Base-by-base conservation (phyloP, 35 echinoderm and acorn worm species). In the Heliocidaris erythrogramma region DNA sequence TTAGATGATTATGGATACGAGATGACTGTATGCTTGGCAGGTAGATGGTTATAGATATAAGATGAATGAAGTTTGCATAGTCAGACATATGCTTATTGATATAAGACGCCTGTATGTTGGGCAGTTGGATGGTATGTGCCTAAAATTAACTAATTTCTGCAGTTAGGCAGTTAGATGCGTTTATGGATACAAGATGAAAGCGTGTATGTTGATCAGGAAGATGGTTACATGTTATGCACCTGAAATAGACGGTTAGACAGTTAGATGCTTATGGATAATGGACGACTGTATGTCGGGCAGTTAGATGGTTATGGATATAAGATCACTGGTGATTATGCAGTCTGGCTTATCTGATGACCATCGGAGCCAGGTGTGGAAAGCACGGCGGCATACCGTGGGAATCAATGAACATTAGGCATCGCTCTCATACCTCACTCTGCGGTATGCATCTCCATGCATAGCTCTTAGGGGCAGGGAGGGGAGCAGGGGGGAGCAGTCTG, bases 351-450 rank as follows among this genome's bases (percentile, higher is more conserved):
- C 87, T 31, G 47, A 89, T 47, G 87, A 32, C 87, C 87, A 89
- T 89, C 87, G 29, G 29, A 47, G 87, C 87, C 31, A 89, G 87
- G 87, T 89, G 87, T 89, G 24, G 87, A 89, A 89, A 89, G 87
- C 87, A 89, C 14, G 87, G 12, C 47, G 87, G 87, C 87, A 89
- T 89, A 48, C 87, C 87, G 47, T 89, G 87, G 30, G 87, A 89
- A 47, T 32, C 87, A 89, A 48, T 47, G 87, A 89, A 48, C 31
- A 42, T 88, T 88, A 32, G 47, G n/a, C 86, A 89, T 89, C 87
- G 31, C 87, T 48, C 47, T 48, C 86, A 88, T 48, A 88, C 86
- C 86, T 88, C 29, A 48, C 47, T 32, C 87, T 89, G 31, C 18
- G 87, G 87, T 89, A 89, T 89, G 87, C 87, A 47, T 24, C 47